These are phyloP conservation scores for Leptopilina clavipes DNA, from an alignment of 1,140 invertebrate genomes.

Conservation along the genomic window DNA sequence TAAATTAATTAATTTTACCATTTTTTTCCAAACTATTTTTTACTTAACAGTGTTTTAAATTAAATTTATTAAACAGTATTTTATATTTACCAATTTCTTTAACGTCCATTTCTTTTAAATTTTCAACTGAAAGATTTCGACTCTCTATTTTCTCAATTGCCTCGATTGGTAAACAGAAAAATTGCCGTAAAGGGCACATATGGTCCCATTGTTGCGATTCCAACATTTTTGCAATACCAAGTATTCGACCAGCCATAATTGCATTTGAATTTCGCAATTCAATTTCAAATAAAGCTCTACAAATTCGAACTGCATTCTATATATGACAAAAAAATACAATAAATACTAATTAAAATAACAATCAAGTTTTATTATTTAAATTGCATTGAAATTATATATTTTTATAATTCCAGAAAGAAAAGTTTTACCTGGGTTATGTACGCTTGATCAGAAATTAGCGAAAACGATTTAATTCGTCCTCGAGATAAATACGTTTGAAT, in stretches of 20 bases:
- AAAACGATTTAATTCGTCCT: slow-evolving; percentile 88
- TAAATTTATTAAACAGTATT: neutral
- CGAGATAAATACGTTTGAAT: slow-evolving; percentile 93
- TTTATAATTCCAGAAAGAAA: slow-evolving; percentile 23
- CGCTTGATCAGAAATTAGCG: slow-evolving; percentile 92
- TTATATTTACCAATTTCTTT: slow-evolving; percentile 87
- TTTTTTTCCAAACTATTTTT: neutral
- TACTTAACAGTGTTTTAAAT: neutral
- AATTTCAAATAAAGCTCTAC: slow-evolving; percentile 95
- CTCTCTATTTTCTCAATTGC: slow-evolving; percentile 89
- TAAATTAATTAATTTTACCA: slow-evolving; percentile 12
- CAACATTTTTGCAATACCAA: slow-evolving; percentile 91
- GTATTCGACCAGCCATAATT: slow-evolving; percentile 87
- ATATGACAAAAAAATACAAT: too few species aligned
- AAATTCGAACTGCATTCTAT: slow-evolving; percentile 93
- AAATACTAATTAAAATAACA: slow-evolving; percentile 30
- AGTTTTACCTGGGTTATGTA: slow-evolving; percentile 90
- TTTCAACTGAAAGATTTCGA: slow-evolving; percentile 83
- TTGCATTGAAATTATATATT: slow-evolving; percentile 7
- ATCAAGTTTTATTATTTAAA: slow-evolving; percentile 29
- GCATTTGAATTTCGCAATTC: slow-evolving; percentile 92
- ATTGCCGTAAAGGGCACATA: slow-evolving; percentile 91
- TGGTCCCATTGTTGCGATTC: slow-evolving; percentile 92
- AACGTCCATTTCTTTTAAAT: slow-evolving; percentile 89
- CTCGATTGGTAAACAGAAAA: slow-evolving; percentile 85